Percentiles rank a stretch among this genome's conserved stretches.
Evolutionary conservation across 2,797 vertebrate genomes (phyloP).

Genomic region (Lerista edwardsae): DNA sequence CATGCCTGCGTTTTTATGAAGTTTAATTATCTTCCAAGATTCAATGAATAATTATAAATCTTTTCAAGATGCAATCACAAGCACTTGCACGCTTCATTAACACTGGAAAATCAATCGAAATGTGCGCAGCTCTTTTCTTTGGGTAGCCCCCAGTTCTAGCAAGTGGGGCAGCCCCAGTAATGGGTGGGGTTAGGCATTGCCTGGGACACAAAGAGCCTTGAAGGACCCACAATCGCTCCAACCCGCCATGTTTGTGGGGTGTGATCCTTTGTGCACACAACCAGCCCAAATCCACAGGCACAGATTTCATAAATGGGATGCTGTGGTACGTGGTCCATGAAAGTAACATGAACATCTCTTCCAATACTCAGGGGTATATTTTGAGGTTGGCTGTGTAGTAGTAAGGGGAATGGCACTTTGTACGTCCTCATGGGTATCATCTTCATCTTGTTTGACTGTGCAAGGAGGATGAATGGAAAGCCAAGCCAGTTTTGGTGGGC

Average conservation of each 20-base stretch:
- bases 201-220: not conserved
- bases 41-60: constrained; percentile 83
- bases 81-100: constrained; percentile 77
- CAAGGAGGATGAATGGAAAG: not conserved
- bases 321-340: not conserved
- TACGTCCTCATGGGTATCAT: not conserved
- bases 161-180: not conserved
- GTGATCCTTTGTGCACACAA: too few species aligned
- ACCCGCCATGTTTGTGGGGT: not conserved
- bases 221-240: not conserved
- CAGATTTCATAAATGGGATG: not conserved
- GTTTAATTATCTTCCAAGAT: constrained; percentile 83
- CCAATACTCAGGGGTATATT: not conserved
- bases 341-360: too few species aligned
- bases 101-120: constrained; percentile 79
- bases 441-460: not conserved
- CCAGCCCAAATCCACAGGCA: not conserved
- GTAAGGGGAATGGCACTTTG: not conserved
- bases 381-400: not conserved
- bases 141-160: constrained; percentile 45
- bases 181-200: fast-evolving
- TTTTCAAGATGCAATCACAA: constrained; percentile 82
- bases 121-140: constrained; percentile 71
- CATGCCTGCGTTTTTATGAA: constrained; percentile 77
- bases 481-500: not conserved